Evolutionary conservation across 2,888 invertebrate genomes (phyloP), one percentile per base, ranked within the genome.

Genomic region (Drosophila infuscata): DNA sequence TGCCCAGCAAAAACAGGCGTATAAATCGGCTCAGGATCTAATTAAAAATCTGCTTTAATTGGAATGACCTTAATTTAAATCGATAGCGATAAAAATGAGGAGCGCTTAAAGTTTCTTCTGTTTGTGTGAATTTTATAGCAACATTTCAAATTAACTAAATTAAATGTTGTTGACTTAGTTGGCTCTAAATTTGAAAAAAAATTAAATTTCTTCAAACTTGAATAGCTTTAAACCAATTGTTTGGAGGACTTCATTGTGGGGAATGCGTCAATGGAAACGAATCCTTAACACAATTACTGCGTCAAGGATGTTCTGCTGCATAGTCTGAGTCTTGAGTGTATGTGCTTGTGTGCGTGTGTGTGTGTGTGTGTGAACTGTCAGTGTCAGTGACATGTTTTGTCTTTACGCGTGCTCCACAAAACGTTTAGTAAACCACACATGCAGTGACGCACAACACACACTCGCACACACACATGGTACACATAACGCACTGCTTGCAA

Each of bases 331-430:
- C 25, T 25, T 25, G 25, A 25, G 29, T 52, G 43, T 54, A 48
- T 51, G 36, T 20, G 29, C 57, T 38, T 62, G 35, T 29, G 51
- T 52, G 48, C 29, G 35, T 58, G 29, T 52, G 43, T 54, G 51
- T 58, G 29, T 59, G 43, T 62, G 35, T 29, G 51, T 52, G 48
- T 35, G 35, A 54, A 62, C 49, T 61, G 64, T 54, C 60, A 64
- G 69, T 85, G 82, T 64, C 46, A 61, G 32, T 83, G 82, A 83
- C 82, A 83, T 66, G 70, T 71, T 80, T 87, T 82, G 68, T 75
- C 64, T 78, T 80, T 60, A 68, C 49, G 66, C 70, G 56, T 85
- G 78, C 74, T 88, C 73, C 69, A 82, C 64, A 88, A 85, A 84
- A 85, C 79, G 88, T 79, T 69, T 80, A 81, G 67, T 73, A 65